Conservation (phyloP, 2,888 invertebrate genomes). For the Mellilla xanthometata region DNA sequence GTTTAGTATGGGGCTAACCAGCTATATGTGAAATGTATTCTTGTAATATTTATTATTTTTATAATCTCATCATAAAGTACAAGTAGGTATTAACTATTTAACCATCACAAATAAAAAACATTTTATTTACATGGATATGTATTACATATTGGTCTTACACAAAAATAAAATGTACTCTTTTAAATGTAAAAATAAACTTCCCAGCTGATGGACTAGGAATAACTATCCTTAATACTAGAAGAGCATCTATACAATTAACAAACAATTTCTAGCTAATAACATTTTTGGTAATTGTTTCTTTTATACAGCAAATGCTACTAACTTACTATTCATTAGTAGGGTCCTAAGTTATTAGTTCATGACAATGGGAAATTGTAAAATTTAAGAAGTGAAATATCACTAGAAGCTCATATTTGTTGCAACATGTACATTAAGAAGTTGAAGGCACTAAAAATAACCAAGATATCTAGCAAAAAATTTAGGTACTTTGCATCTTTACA, state of each 20-base stretch:
- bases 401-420: slow-evolving; percentile 46
- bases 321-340: neutral
- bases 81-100: too few species aligned
- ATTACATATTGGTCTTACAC: slow-evolving; percentile 79
- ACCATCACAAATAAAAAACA: slow-evolving; percentile 5
- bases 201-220: slow-evolving; percentile 63
- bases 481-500: too few species aligned
- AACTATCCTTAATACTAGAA: slow-evolving; percentile 73
- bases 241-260: slow-evolving; percentile 67
- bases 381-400: slow-evolving; percentile 32
- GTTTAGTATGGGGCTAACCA: too few species aligned
- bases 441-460: slow-evolving; percentile 8
- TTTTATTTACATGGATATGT: slow-evolving; percentile 64
- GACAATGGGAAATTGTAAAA: slow-evolving; percentile 19
- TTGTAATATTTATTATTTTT: too few species aligned
- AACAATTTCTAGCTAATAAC: slow-evolving; percentile 59
- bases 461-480: too few species aligned
- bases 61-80: too few species aligned
- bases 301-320: slow-evolving; percentile 56
- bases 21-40: too few species aligned
- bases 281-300: slow-evolving; percentile 72
- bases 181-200: slow-evolving; percentile 80
- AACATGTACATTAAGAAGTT: slow-evolving; percentile 26
- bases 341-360: too few species aligned
- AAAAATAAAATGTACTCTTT: slow-evolving; percentile 77